phyloP scores from a whole-genome alignment of 2,113 vertebrate genomes.

The Centrocercus urophasianus region DNA sequence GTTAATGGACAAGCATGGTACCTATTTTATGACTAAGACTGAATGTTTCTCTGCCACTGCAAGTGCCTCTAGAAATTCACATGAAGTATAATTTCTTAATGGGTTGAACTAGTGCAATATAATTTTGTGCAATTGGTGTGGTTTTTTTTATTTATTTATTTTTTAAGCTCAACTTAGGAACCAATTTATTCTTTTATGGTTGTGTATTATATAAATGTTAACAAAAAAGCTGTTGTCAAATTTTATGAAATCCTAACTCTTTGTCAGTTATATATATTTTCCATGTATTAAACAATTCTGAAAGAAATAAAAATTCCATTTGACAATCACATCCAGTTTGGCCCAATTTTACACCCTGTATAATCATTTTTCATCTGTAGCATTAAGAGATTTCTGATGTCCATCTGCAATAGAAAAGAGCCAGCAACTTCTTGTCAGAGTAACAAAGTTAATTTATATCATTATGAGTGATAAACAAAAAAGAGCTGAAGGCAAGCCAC shows the following conservation, averaged over 20 bases:
- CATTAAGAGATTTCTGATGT: neutral
- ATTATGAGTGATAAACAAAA: neutral
- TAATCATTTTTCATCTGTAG: neutral
- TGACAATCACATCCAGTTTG: neutral
- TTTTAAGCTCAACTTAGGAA: conserved; percentile 1
- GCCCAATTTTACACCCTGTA: neutral
- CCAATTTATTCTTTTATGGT: neutral
- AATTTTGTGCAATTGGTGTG: neutral
- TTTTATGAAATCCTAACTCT: conserved; percentile 53
- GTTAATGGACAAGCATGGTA: neutral
- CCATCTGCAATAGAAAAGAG: neutral
- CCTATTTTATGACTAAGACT: neutral
- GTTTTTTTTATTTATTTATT: neutral
- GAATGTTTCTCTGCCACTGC: neutral
- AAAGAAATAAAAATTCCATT: neutral
- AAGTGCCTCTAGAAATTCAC: neutral
- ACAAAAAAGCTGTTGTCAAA: conserved; percentile 47
- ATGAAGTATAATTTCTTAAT: neutral
- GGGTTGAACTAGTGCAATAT: neutral
- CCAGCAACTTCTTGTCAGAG: neutral
- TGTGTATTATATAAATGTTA: conserved; percentile 37
- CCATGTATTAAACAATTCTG: neutral
- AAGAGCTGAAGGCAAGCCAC: neutral
- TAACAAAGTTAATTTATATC: neutral
- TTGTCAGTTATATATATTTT: conserved; percentile 32